Base-by-base conservation (phyloP, 2,797 vertebrate species). In the Ataeniobius toweri region DNA sequence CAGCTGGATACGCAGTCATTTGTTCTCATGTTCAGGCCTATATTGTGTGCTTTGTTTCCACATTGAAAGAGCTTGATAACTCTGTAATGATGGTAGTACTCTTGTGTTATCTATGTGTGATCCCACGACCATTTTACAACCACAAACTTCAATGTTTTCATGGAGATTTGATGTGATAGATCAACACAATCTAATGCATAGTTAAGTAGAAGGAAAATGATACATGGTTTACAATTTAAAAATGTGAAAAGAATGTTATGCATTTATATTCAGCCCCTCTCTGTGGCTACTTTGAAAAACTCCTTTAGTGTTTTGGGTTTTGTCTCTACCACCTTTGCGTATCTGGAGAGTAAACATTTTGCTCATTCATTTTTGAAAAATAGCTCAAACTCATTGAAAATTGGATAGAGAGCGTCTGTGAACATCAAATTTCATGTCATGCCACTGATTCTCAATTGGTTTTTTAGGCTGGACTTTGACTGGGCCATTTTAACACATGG, bases 21-120 rank as follows among this genome's bases (percentile, higher is more conserved):
- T 76, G 73, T 78, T 71, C 36, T 78, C 31, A 6, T 41, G 44
- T 81, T 44, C 61, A 73, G 74, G 69, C 59, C 53, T 28, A 50
- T 67, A 46, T 55, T 36, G 77, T 44, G 20, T 73, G 71, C 58
- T 81, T 74, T 78, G 69, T 68, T 51, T 59, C 58, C 70, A 26
- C 74, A 24, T 44, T 74, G 74, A 78, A 24, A 73, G 58, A 77
- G 70, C 74, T 36, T 79, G 55, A 59, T 26, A 36, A 76, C 79
- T 81, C 51, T 59, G 50, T 75, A 75, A 75, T 46, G 22, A 61
- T 75, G 48, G 70, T 36, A 53, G 68, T 69, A 50, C 73, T 26
- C 73, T 44, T 6, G 2, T 74, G 58, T 74, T 71, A 55, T 78
- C 63, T 76, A 31, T 83, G 75, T 78, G 69, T 74, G 76, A 63